Percentiles rank a stretch among this genome's conserved stretches.
These are phyloP conservation scores for Linhomoeus sp. DNA, from an alignment of 2,888 invertebrate species.

Conservation along the genomic window DNA sequence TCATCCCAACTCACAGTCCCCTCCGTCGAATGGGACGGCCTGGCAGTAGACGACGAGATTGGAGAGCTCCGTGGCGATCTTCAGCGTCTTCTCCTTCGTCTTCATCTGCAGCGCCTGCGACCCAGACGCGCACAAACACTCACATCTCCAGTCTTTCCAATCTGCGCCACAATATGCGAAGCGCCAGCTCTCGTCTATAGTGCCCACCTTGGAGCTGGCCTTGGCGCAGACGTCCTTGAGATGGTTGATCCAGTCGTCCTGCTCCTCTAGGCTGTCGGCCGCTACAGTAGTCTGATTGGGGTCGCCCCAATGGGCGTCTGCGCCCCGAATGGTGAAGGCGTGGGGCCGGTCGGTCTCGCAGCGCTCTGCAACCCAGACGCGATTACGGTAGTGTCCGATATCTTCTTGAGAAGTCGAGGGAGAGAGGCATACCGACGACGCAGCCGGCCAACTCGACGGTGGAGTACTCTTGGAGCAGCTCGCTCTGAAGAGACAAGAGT, in stretches of 20 bases:
- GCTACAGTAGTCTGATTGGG: conserved; percentile 40
- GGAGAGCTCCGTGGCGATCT: conserved; percentile 89
- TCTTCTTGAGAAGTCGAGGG: no score
- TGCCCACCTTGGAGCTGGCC: conserved; percentile 46
- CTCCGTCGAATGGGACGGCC: conserved; percentile 20
- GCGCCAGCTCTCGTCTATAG: background rate
- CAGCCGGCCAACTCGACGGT: background rate
- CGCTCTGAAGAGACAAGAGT: conserved; percentile 1
- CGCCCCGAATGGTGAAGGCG: conserved; percentile 8
- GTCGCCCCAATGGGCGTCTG: no score
- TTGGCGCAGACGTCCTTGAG: conserved; percentile 65
- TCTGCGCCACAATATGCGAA: background rate
- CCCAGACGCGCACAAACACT: no score
- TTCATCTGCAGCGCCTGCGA: background rate
- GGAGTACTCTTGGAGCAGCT: background rate
- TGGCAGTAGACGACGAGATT: conserved; percentile 80
- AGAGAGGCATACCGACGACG: background rate
- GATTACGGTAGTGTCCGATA: no score
- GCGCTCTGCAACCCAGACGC: no score
- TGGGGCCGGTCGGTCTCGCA: conserved; percentile 11
- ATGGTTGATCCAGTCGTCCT: conserved; percentile 66
- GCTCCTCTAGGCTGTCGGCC: conserved; percentile 48
- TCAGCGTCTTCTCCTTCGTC: conserved; percentile 52
- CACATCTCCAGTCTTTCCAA: no score
- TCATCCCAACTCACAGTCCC: no score